phyloP scores from a whole-genome alignment of 2,888 invertebrate genomes.

The Frankliniella fusca region DNA sequence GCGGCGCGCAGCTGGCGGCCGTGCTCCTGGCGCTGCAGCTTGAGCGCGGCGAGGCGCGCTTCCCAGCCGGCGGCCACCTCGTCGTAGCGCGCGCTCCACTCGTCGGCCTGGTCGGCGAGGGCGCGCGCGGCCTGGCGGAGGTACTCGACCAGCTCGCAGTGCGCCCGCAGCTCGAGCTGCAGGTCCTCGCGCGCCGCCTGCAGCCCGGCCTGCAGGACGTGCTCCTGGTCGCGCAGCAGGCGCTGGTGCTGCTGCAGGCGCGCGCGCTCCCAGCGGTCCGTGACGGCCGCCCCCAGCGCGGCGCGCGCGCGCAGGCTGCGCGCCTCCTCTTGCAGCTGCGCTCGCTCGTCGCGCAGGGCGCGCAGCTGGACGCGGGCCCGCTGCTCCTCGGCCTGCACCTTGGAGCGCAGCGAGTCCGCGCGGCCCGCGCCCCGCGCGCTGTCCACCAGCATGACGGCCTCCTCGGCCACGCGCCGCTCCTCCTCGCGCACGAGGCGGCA shows the following conservation, averaged over 20 bases:
- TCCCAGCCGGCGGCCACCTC: conserved; percentile 8
- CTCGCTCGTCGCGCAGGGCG: background rate
- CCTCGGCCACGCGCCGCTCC: conserved; percentile 8
- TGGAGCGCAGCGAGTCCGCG: background rate
- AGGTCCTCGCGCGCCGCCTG: background rate
- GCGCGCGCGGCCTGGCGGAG: background rate
- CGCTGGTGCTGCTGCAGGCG: conserved; percentile 20
- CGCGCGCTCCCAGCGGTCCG: conserved; percentile 18
- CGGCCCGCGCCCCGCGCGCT: background rate
- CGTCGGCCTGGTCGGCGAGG: background rate
- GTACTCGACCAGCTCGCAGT: conserved; percentile 21
- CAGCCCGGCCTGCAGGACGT: background rate
- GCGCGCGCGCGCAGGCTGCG: background rate
- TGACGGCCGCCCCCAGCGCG: conserved; percentile 5
- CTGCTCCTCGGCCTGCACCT: background rate
- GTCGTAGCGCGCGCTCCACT: conserved; percentile 11
- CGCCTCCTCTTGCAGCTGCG: conserved; percentile 2
- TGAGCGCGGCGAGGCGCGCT: conserved; percentile 2
- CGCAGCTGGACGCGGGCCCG: background rate
- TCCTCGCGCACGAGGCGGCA: conserved; percentile 13
- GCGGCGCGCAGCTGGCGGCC: background rate
- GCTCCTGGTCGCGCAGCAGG: background rate
- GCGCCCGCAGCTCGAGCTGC: background rate
- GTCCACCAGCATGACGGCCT: background rate
- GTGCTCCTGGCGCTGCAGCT: conserved; percentile 11